A percentile compares a stretch with the other conserved stretches of the same genome.
phyloP scores from a whole-genome alignment of 2,888 invertebrate genomes.

The Brachyopa scutellaris region DNA sequence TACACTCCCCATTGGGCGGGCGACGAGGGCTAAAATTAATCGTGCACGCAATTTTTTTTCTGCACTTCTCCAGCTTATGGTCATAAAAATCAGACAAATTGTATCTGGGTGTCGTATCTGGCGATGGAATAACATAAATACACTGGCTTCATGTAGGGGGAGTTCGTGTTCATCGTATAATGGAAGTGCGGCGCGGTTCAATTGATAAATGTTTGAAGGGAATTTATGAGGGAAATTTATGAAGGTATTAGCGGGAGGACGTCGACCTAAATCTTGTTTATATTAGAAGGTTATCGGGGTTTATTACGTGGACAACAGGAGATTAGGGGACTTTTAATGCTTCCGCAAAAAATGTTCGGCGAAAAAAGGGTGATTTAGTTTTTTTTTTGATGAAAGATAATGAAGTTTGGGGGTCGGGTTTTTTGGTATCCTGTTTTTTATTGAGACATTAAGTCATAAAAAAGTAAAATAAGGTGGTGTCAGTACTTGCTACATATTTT shows the following conservation, averaged over 20 bases:
- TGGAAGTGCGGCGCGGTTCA: neutral
- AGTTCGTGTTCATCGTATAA: too few species aligned
- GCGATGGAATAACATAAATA: conserved; percentile 9
- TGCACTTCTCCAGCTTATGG: conserved; percentile 7
- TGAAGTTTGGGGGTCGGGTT: too few species aligned
- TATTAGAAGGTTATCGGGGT: conserved; percentile 27
- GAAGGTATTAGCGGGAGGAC: conserved; percentile 23
- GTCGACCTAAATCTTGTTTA: conserved; percentile 25
- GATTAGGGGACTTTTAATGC: too few species aligned
- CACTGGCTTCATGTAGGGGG: neutral
- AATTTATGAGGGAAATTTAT: conserved; percentile 37
- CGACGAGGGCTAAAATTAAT: neutral
- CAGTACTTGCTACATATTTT: too few species aligned
- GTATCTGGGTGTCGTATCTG: conserved; percentile 18
- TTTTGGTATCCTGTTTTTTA: too few species aligned
- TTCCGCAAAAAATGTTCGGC: too few species aligned
- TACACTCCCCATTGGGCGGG: neutral
- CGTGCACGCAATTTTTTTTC: neutral
- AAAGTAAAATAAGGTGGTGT: too few species aligned
- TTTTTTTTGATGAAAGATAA: too few species aligned
- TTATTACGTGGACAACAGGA: conserved; percentile 1
- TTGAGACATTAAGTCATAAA: too few species aligned
- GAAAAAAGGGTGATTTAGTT: too few species aligned
- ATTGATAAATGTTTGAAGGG: conserved; percentile 19
- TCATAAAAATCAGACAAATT: conserved; percentile 29